Percentiles rank a stretch among this genome's conserved stretches.
Evolutionary conservation across 2,888 invertebrate species (phyloP).

Genomic region (Lochmaea crataegi): DNA sequence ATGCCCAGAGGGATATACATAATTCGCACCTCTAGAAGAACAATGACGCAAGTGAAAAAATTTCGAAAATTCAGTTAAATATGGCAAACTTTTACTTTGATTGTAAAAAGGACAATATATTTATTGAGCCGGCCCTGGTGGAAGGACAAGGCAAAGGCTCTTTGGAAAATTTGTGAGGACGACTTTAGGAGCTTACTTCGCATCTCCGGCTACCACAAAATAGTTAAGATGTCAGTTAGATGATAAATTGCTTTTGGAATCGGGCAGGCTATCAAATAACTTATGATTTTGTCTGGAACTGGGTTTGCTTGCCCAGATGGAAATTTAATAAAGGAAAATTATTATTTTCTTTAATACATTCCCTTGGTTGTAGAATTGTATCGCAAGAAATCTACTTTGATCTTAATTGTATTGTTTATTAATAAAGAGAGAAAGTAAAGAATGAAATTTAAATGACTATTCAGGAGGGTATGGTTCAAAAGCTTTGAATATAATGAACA

Average conservation of each 20-base stretch:
- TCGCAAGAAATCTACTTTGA: too few relatives aligned
- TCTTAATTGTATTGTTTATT: too few relatives aligned
- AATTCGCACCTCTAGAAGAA: too few relatives aligned
- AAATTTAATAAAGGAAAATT: constrained; percentile 19
- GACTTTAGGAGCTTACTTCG: constrained; percentile 32
- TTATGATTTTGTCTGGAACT: constrained; percentile 25
- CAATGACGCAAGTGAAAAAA: too few relatives aligned
- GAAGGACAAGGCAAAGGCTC: constrained; percentile 18
- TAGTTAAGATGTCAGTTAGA: constrained; percentile 32
- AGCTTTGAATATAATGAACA: too few relatives aligned
- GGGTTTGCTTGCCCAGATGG: constrained; percentile 19
- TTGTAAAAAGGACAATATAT: not conserved
- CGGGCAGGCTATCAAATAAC: constrained; percentile 26
- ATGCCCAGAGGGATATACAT: too few relatives aligned
- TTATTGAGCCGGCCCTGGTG: not conserved
- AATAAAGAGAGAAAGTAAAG: too few relatives aligned
- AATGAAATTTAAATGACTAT: too few relatives aligned
- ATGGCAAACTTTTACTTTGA: too few relatives aligned
- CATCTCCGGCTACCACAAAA: constrained; percentile 33
- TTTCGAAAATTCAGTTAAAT: too few relatives aligned
- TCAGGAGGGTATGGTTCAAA: too few relatives aligned
- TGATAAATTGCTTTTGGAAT: constrained; percentile 32
- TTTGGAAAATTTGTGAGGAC: constrained; percentile 26
- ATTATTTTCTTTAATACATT: not conserved
- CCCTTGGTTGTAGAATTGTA: not conserved